phyloP scores from a whole-genome alignment of 2,888 invertebrate species.

The Toxonevra muliebris region DNA sequence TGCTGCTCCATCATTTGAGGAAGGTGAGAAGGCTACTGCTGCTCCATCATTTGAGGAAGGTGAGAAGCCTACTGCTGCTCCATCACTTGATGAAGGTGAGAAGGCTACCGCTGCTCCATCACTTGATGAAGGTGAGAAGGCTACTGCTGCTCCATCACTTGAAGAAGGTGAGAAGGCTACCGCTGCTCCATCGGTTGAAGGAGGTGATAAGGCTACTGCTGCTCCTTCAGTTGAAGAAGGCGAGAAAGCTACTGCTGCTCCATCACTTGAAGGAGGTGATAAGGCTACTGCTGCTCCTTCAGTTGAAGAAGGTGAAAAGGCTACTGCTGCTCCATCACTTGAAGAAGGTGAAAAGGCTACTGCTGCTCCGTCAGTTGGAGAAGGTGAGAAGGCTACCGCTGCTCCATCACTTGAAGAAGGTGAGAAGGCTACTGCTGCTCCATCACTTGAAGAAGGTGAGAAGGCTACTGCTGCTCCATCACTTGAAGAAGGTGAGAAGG shows the following conservation, averaged over 20 bases:
- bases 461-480: conserved; percentile 16
- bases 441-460: conserved; percentile 16
- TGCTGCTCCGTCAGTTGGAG: not conserved
- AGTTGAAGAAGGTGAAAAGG: too few species aligned
- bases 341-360: conserved; percentile 28
- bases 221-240: conserved; percentile 20
- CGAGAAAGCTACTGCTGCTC: conserved; percentile 26
- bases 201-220: conserved; percentile 27
- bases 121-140: conserved; percentile 33
- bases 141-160: conserved; percentile 29
- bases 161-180: conserved; percentile 31
- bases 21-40: conserved; percentile 33
- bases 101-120: conserved; percentile 22
- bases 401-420: conserved; percentile 18
- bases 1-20: not conserved
- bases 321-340: conserved; percentile 25
- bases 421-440: not conserved
- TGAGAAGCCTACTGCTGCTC: not conserved
- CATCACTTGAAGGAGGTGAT: conserved; percentile 16
- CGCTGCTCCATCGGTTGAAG: conserved; percentile 20
- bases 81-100: conserved; percentile 23
- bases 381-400: conserved; percentile 24
- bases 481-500: conserved; percentile 30
- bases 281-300: conserved; percentile 15
- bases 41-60: conserved; percentile 32